Base-by-base conservation (phyloP, 1,140 invertebrate species). In the Tetramorium simillimum region DNA sequence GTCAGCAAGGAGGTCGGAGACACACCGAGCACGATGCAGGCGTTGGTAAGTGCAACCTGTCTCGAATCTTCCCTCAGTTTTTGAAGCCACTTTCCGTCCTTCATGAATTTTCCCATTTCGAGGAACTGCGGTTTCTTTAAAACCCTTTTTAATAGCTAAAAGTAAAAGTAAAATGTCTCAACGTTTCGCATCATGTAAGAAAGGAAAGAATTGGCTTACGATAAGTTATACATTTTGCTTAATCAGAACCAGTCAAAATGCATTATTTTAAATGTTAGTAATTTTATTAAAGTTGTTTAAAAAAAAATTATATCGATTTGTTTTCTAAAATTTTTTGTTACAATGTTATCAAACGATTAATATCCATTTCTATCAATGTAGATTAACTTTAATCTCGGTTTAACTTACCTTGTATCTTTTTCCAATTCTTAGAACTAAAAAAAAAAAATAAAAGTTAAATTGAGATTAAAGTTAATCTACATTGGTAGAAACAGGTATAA, bases 1-100 rank as follows among this genome's bases (percentile, higher is more conserved):
- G 60, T 63, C 62, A 88, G 88, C 58, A 88, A 92, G 88, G 88
- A 92, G 91, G 90, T 91, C 89, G n/a, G 85, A 73, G 51, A 81
- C 51, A 86, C 72, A 70, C 37, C 75, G 37, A 76, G 58, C 69
- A 88, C 16, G 70, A 92, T 92, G 90, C 87, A 88, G 70, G 60
- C 86, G 37, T 40, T 92, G 91, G 91, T 92, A 56, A 92, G 91
- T 77, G 24, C 24, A n/a, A 40, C 18, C 51, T 53, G 2, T 6
- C 12, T 6, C 12, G 6, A 24, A 2, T 10, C 16, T 28, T n/a
- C 28, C n/a, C 24, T 18, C 16, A 24, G 21, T 28, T 53, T 5
- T 2, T 12, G 3, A 40, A 9, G 10, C 5, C 0, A 46, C 1
- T 5, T 63, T 33, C n/a, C 21, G 21, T 2, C 6, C 6, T 49